phyloP scores from a whole-genome alignment of 2,888 invertebrate species.

The Cephus pulcher region DNA sequence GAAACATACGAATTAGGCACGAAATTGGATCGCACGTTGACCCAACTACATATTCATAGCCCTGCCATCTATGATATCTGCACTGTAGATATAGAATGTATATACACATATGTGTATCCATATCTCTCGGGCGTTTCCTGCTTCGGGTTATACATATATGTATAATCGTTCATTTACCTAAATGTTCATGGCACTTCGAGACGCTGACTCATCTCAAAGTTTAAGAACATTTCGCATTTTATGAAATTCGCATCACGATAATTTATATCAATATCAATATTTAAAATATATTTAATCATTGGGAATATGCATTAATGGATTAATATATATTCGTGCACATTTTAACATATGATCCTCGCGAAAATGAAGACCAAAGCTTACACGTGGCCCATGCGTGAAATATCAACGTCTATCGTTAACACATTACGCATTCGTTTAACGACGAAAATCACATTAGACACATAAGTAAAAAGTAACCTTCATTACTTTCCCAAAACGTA shows the following conservation, averaged over 20 bases:
- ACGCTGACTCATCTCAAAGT: neutral
- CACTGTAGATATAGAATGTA: neutral
- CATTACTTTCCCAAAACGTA: neutral
- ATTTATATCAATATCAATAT: neutral
- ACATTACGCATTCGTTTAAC: neutral
- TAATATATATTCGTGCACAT: no score
- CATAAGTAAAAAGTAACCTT: neutral
- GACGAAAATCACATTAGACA: neutral
- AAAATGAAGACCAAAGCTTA: neutral
- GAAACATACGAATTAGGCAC: neutral
- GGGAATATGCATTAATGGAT: no score
- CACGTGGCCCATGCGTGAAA: neutral
- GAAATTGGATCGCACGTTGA: neutral
- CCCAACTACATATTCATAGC: neutral
- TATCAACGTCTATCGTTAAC: neutral
- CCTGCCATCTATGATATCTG: neutral
- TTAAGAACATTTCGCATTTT: neutral
- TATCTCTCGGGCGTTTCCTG: neutral
- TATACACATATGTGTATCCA: neutral
- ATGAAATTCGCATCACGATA: neutral
- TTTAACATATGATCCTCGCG: neutral
- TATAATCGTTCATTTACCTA: neutral
- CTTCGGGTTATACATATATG: neutral
- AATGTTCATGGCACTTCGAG: neutral
- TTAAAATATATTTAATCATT: neutral